Percentiles rank a stretch among this genome's conserved stretches.
phyloP scores from a whole-genome alignment of 2,797 vertebrate species.

The Propithecus deckenii region DNA sequence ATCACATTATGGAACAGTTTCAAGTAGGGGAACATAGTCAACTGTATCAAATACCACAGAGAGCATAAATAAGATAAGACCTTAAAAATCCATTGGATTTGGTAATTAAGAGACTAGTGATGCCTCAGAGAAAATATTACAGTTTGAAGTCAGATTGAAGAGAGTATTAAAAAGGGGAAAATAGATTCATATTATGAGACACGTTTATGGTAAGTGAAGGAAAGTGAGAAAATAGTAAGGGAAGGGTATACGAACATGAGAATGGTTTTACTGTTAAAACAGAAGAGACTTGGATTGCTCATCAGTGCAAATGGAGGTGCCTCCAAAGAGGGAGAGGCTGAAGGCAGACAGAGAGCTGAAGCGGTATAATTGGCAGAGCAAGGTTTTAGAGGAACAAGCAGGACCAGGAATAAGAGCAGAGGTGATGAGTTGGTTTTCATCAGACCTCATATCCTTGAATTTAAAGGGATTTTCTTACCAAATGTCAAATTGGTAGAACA shows the following conservation, averaged over 20 bases:
- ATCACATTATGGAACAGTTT: not conserved
- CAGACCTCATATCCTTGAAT: not conserved
- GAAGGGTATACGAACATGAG: not conserved
- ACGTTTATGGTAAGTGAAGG: not conserved
- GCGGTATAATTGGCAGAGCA: not conserved
- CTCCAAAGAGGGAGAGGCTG: not conserved
- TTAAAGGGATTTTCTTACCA: not conserved
- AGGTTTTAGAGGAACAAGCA: not conserved
- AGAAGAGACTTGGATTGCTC: not conserved
- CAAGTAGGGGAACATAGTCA: not conserved
- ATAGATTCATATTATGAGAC: not conserved
- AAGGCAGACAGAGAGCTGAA: not conserved
- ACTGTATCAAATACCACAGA: not conserved
- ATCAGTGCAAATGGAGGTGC: not conserved
- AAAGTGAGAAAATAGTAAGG: not conserved
- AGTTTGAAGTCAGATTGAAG: not conserved
- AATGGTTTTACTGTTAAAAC: not conserved
- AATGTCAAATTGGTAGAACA: not conserved
- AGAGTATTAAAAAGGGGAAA: not conserved
- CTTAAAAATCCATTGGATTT: not conserved
- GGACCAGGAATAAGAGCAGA: not conserved
- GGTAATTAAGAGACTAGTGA: not conserved
- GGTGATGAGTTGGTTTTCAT: not conserved
- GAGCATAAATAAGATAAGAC: not conserved
- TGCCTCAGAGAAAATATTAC: not conserved